Conservation (phyloP, 92 coral and sea anemone species). For the Porites cylindrica region DNA sequence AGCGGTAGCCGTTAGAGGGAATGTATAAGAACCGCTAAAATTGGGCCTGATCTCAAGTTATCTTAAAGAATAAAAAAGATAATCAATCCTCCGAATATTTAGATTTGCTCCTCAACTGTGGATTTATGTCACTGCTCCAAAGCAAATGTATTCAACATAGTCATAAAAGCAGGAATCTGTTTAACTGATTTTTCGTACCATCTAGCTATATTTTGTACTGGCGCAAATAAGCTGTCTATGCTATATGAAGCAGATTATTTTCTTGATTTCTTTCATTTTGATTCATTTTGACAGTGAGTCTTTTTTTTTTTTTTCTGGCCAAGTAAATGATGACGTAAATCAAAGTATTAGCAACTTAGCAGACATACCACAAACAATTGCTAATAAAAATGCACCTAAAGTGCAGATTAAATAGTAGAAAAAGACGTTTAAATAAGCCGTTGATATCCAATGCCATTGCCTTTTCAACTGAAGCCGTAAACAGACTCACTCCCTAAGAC, state of each 20-base stretch:
- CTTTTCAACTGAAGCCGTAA: conserved; percentile 46
- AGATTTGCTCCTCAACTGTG: no score
- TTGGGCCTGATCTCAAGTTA: no score
- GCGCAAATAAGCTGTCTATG: conserved; percentile 49
- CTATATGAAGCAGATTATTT: conserved; percentile 44
- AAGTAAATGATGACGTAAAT: conserved; percentile 39
- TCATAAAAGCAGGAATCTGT: conserved; percentile 63
- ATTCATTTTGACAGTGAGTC: conserved; percentile 59
- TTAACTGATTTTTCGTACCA: conserved; percentile 71
- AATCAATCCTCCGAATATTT: no score
- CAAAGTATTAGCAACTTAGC: conserved; percentile 49
- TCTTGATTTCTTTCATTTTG: conserved; percentile 68
- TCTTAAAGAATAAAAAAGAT: no score
- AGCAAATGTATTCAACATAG: conserved; percentile 63
- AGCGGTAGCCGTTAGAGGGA: no score
- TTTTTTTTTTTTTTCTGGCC: conserved; percentile 50
- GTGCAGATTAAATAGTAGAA: conserved; percentile 35
- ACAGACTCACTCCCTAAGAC: conserved; percentile 9
- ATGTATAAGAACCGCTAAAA: no score
- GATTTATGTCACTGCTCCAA: no score
- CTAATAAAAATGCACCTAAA: conserved; percentile 62
- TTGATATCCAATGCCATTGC: conserved; percentile 53
- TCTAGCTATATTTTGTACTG: conserved; percentile 67
- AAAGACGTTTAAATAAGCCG: background rate
- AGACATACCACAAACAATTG: conserved; percentile 25